A percentile compares a stretch with the other conserved stretches of the same genome.
Conservation (phyloP, 2,888 invertebrate genomes). For the Caenorhabditis angaria region DNA sequence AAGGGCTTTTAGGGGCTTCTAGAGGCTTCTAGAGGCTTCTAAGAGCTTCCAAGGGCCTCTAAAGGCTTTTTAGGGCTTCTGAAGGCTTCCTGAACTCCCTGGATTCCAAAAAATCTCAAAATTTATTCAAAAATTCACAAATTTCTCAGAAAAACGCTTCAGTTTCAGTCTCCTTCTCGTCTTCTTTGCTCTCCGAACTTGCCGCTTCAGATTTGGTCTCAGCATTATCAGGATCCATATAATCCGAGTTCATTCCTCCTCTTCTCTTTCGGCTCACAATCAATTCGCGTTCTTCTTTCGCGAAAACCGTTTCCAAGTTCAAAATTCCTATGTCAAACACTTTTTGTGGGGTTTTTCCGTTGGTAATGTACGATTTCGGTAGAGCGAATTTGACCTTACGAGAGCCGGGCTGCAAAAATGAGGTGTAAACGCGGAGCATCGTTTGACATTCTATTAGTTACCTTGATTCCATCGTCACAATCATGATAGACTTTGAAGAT, state of each 20-base stretch:
- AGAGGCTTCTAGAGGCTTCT: too few relatives aligned
- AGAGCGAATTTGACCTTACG: slow-evolving; percentile 41
- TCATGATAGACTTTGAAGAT: slow-evolving; percentile 56
- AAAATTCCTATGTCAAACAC: slow-evolving; percentile 28
- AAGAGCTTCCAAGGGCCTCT: too few relatives aligned
- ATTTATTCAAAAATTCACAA: too few relatives aligned
- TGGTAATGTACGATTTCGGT: slow-evolving; percentile 45
- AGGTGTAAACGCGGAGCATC: background rate
- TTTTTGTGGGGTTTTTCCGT: slow-evolving; percentile 12
- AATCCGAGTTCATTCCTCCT: background rate
- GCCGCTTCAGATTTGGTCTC: too few relatives aligned
- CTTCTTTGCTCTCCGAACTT: too few relatives aligned
- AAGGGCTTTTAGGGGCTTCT: too few relatives aligned
- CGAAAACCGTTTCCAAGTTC: slow-evolving; percentile 42
- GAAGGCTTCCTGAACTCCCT: too few relatives aligned
- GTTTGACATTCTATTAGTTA: slow-evolving; percentile 7
- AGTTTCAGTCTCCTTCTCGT: too few relatives aligned
- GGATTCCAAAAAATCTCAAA: too few relatives aligned
- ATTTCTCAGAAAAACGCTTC: too few relatives aligned
- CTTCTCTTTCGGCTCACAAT: slow-evolving; percentile 19
- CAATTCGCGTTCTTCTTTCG: slow-evolving; percentile 39
- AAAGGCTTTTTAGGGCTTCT: too few relatives aligned
- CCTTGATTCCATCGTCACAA: slow-evolving; percentile 54
- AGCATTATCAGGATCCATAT: background rate
- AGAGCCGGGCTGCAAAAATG: slow-evolving; percentile 37